phyloP scores from a whole-genome alignment of 1,140 invertebrate genomes.

The Caerostris extrusa region DNA sequence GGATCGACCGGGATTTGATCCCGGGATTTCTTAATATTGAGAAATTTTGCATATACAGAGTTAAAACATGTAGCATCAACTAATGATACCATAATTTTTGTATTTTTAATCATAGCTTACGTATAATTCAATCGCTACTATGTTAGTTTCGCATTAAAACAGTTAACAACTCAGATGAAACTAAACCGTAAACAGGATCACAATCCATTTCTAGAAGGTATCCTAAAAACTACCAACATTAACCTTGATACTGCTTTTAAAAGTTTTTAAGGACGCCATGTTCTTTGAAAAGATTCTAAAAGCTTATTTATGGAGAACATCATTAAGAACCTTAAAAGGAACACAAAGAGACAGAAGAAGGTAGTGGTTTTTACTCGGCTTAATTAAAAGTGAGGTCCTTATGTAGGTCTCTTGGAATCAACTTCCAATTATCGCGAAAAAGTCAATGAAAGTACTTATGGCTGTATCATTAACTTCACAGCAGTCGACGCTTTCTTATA shows the following conservation, averaged over 20 bases:
- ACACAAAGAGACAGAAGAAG: background rate
- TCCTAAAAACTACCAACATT: background rate
- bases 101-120: too few species aligned
- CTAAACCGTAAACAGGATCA: background rate
- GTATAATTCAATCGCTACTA: too few species aligned
- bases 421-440: conserved; percentile 11
- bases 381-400: conserved; percentile 21
- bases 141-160: too few species aligned
- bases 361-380: background rate
- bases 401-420: background rate
- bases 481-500: background rate
- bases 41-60: too few species aligned
- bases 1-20: too few species aligned
- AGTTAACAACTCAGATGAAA: background rate
- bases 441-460: background rate
- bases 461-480: background rate
- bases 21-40: too few species aligned
- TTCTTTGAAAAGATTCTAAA: conserved; percentile 5
- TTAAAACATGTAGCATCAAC: too few species aligned
- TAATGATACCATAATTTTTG: too few species aligned
- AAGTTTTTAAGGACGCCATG: background rate
- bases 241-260: background rate
- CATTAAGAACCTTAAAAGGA: background rate
- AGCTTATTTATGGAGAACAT: background rate
- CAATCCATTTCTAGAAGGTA: background rate